These are phyloP conservation scores for Leptoteleia sp. DNA, from an alignment of 1,140 invertebrate species.

Conservation along the genomic window DNA sequence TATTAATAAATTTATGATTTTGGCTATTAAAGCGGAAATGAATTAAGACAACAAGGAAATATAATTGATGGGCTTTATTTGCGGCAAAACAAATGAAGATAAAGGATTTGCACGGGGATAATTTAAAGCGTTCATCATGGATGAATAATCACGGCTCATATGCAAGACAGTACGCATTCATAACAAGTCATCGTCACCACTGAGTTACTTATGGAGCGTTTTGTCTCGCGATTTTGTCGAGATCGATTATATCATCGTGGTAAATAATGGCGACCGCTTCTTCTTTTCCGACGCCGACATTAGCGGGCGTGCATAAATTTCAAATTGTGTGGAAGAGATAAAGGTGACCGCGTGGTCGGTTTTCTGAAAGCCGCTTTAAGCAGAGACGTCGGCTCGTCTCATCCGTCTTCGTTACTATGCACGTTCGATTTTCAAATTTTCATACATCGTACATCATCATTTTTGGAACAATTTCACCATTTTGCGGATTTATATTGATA, in stretches of 20 bases:
- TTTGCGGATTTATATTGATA: constrained; percentile 7
- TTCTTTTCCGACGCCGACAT: constrained; percentile 53
- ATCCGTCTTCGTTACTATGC: constrained; percentile 67
- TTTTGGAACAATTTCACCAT: constrained; percentile 26
- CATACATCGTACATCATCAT: constrained; percentile 25
- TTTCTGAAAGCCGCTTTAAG: constrained; percentile 52
- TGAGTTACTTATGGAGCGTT: constrained; percentile 28
- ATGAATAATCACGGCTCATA: constrained; percentile 32
- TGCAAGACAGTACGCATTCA: constrained; percentile 18
- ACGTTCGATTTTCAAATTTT: constrained; percentile 47
- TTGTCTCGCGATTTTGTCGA: constrained; percentile 41
- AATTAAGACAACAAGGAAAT: not conserved
- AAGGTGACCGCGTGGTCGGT: constrained; percentile 66
- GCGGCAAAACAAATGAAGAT: constrained; percentile 14
- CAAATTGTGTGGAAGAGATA: constrained; percentile 76
- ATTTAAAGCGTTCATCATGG: constrained; percentile 37
- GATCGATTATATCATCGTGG: constrained; percentile 45
- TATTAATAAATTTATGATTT: no score
- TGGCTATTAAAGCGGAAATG: no score
- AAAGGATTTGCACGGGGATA: constrained; percentile 13
- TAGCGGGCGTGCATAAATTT: constrained; percentile 70
- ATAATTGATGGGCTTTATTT: constrained; percentile 32
- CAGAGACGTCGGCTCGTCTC: constrained; percentile 38
- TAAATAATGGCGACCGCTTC: constrained; percentile 47
- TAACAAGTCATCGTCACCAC: constrained; percentile 21